Evolutionary conservation across 2,113 vertebrate genomes (phyloP), one percentile per base, ranked within the genome.

Genomic region (Cyanocitta stelleri): DNA sequence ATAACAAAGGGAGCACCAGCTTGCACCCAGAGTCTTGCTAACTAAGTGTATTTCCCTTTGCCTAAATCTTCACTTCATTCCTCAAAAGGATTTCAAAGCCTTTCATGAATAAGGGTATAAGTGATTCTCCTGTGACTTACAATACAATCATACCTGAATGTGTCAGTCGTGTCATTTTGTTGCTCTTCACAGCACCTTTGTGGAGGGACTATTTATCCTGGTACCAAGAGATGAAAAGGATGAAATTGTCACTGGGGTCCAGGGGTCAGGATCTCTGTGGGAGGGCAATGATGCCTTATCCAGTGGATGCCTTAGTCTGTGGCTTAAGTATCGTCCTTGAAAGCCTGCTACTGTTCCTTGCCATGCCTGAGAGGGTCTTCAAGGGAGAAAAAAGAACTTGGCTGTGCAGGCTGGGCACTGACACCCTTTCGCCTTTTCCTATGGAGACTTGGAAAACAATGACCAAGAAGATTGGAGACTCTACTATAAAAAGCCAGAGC

Each of bases 381-480:
- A 52, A 55, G 35, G 41, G 41, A 66, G 51, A 54, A 55, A 74
- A 85, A 46, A 44, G 23, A 59, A 30, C 62, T 35, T 55, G 21
- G 16, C 27, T 0, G 0, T 51, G 43, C 52, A 37, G 35, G 4
- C 35, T 85, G 35, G 13, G n/a, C 19, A 30, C 43, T 49, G 20
- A 17, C 32, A n/a, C 19, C 14, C 26, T 94, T 39, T 61, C 2
- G 4, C 8, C 46, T 80, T 67, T 48, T 56, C 39, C 44, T 76
- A 13, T 1, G 1, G 16, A 39, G 22, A 24, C 59, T 58, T 59
- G 26, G 37, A 35, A 73, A 75, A 61, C 10, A 43, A 3, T 8
- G 3, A 61, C 32, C 1, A 2, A 52, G 44, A 27, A 43, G 10
- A 69, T 0, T 6, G 29, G 15, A 10, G 30, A 33, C 22, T 51